Evolutionary conservation across 2,797 vertebrate genomes (phyloP), one percentile per base, ranked within the genome.

Genomic region (Neosilurus mollespiculum): DNA sequence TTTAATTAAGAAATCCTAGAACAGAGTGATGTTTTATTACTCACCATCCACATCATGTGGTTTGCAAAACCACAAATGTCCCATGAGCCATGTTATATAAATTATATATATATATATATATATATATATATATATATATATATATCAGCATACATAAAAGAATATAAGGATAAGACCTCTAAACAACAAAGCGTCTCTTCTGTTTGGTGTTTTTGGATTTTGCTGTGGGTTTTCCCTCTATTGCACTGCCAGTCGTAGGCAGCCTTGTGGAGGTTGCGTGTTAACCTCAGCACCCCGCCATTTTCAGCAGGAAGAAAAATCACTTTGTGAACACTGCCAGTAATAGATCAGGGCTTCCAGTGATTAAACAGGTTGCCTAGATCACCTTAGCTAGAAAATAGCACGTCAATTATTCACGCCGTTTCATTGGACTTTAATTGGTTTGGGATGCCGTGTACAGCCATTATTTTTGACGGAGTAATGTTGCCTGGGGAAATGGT

Each of bases 351-450:
- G 30, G 73, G 59, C 26, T 62, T 79, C 51, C 83, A 15, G 82
- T 89, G 85, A 87, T 87, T 86, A 86, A 86, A 85, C 75, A 83
- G 58, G 81, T 34, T 58, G 34, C 72, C 77, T 71, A 37, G 78
- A 67, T 87, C 69, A 56, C 81, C 78, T 87, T 86, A 78, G 59
- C 49, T 70, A 64, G 34, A 70, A 71, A 61, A 66, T 71, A 53
- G 26, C 61, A 16, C 67, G 30, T 87, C 66, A 84, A 80, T 87
- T 87, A 85, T 87, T 88, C 80, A 83, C 70, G 43, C 70, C 51
- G 24, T 56, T 85, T 89, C 78, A 82, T 85, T 82, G 58, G 22
- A 65, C 59, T 62, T 79, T 84, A 85, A 89, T 84, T 88, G 84
- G 75, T 86, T 59, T 80, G 79, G 66, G 89, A 85, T 9, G 66